These are phyloP conservation scores for Enteromius unitaeniatus DNA, from an alignment of 2,797 vertebrate genomes.

Conservation along the genomic window DNA sequence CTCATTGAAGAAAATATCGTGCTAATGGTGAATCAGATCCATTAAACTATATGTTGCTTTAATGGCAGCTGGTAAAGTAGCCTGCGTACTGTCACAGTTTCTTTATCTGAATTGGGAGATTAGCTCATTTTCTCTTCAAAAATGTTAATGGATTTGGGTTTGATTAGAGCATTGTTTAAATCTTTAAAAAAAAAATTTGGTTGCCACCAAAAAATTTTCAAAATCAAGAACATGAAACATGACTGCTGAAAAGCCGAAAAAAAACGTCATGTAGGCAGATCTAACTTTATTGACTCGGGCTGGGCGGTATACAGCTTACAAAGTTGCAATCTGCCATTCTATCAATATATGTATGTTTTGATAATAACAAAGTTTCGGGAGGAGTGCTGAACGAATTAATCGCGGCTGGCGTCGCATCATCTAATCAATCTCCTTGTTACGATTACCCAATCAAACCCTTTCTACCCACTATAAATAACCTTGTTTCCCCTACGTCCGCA, in stretches of 20 bases:
- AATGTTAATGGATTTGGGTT: constrained; percentile 64
- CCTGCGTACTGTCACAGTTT: constrained; percentile 73
- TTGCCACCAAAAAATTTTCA: background rate
- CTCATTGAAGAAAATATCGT: constrained; percentile 78
- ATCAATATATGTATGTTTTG: background rate
- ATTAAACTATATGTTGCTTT: constrained; percentile 75
- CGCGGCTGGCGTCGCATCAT: too few relatives aligned
- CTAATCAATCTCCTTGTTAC: too few relatives aligned
- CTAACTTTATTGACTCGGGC: background rate
- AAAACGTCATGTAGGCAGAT: background rate
- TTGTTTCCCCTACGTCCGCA: too few relatives aligned
- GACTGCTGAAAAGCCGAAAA: background rate
- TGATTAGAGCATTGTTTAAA: constrained; percentile 11
- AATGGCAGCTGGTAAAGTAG: constrained; percentile 75
- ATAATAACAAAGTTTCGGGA: too few relatives aligned
- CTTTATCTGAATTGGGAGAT: constrained; percentile 73
- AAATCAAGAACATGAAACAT: background rate
- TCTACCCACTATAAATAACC: too few relatives aligned
- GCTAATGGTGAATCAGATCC: constrained; percentile 84
- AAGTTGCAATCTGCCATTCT: background rate
- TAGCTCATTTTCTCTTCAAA: constrained; percentile 71
- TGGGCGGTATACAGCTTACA: background rate
- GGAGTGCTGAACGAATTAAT: too few relatives aligned
- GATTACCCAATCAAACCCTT: too few relatives aligned
- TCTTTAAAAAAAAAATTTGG: background rate